Conservation (phyloP, 1,140 invertebrate genomes). For the Sitophilus oryzae region DNA sequence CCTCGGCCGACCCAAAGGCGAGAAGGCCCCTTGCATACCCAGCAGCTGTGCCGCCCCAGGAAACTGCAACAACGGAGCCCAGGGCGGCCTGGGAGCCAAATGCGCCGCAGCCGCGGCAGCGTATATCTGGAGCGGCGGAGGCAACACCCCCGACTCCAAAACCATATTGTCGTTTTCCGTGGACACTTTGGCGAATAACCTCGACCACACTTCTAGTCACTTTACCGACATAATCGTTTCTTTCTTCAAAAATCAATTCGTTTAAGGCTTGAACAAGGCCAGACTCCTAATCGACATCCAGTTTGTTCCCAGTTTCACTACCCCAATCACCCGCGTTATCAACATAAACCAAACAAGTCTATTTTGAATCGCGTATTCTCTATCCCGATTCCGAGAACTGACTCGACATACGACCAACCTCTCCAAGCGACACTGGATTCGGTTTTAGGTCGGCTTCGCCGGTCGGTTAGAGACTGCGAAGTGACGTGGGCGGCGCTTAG, state of each 20-base stretch:
- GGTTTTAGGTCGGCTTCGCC: neutral
- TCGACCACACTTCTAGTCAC: conserved; percentile 5
- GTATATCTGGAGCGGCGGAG: conserved; percentile 37
- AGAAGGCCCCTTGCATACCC: conserved; percentile 41
- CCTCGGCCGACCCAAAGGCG: conserved; percentile 37
- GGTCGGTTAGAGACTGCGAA: conserved; percentile 2
- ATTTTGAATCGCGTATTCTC: neutral
- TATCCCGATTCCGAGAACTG: no score
- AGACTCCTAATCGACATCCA: conserved; percentile 7
- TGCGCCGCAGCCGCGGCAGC: conserved; percentile 42
- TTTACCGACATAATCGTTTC: conserved; percentile 3
- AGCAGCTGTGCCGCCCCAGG: conserved; percentile 37
- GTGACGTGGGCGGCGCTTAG: neutral
- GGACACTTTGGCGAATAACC: conserved; percentile 26
- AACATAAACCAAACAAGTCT: no score
- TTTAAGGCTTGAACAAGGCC: neutral
- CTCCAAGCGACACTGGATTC: neutral
- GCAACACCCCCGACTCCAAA: conserved; percentile 42
- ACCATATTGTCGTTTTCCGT: conserved; percentile 37
- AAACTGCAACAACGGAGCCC: conserved; percentile 43
- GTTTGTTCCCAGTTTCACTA: neutral
- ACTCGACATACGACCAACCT: neutral
- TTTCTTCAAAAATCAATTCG: conserved; percentile 4
- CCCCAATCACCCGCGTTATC: conserved; percentile 17
- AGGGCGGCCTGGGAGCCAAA: conserved; percentile 40